Conservation (phyloP, 2,797 vertebrate species). For the Siniperca obscura region DNA sequence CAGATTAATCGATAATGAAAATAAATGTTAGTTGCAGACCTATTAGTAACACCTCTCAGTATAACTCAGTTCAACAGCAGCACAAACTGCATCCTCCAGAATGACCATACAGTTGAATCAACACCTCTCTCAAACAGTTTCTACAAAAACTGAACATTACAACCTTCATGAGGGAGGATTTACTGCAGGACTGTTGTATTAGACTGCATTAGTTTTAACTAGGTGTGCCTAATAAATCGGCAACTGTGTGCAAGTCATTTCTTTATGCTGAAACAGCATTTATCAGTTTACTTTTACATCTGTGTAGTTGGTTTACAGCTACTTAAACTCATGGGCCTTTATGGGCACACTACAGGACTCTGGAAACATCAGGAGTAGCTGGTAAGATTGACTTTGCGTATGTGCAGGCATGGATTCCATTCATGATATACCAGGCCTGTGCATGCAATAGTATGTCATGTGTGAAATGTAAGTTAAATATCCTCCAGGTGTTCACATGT, state of each 20-base stretch:
- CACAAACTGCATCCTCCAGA: not conserved
- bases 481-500: conserved; percentile 36
- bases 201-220: not conserved
- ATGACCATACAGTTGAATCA: not conserved
- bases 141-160: not conserved
- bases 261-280: not conserved
- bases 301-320: not conserved
- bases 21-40: not conserved
- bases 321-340: not conserved
- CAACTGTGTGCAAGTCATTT: not conserved
- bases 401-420: conserved; percentile 36
- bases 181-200: not conserved
- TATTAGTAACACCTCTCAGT: not conserved
- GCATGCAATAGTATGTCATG: conserved; percentile 29
- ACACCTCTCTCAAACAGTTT: not conserved
- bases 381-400: not conserved
- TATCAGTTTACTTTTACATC: not conserved
- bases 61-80: not conserved
- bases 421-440: conserved; percentile 27
- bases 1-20: conserved; percentile 12
- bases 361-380: too few relatives aligned
- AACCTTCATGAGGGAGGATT: not conserved
- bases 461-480: conserved; percentile 34
- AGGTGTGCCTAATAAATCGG: not conserved
- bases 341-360: too few relatives aligned